phyloP scores from a whole-genome alignment of 2,888 invertebrate genomes.

The Papilio elwesi region DNA sequence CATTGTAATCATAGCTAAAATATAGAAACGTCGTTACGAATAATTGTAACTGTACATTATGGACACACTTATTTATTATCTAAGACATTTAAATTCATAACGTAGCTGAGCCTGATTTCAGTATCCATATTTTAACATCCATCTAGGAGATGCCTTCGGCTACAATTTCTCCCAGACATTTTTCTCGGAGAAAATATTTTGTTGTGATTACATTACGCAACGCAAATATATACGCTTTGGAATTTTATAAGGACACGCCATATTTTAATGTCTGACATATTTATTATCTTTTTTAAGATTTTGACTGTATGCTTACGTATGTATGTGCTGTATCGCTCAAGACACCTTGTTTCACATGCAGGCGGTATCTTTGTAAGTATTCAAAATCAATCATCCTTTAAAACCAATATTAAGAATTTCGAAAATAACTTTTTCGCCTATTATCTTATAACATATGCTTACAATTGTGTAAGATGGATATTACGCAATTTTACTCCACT shows the following conservation, averaged over 20 bases:
- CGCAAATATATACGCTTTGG: constrained; percentile 13
- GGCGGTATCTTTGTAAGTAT: too few species aligned
- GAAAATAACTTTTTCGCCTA: too few species aligned
- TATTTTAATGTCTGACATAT: constrained; percentile 1
- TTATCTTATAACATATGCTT: too few species aligned
- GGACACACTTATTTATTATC: constrained; percentile 2
- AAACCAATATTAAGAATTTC: too few species aligned
- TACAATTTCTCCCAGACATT: constrained; percentile 19
- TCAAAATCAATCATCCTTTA: too few species aligned
- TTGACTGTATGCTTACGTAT: too few species aligned
- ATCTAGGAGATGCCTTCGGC: constrained; percentile 21
- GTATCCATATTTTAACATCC: constrained; percentile 18
- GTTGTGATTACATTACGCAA: constrained; percentile 21
- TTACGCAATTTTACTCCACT: too few species aligned
- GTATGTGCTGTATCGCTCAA: too few species aligned
- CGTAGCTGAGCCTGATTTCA: constrained; percentile 1
- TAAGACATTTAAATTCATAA: constrained; percentile 10
- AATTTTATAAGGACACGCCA: constrained; percentile 8
- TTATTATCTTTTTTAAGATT: constrained; percentile 4
- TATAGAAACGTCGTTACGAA: too few species aligned
- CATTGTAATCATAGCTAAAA: too few species aligned
- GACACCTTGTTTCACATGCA: too few species aligned
- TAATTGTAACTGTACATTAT: neutral
- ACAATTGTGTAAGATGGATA: too few species aligned
- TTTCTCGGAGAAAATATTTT: constrained; percentile 21